Base-by-base conservation (phyloP, 2,888 invertebrate genomes). In the Lepas anatifera region DNA sequence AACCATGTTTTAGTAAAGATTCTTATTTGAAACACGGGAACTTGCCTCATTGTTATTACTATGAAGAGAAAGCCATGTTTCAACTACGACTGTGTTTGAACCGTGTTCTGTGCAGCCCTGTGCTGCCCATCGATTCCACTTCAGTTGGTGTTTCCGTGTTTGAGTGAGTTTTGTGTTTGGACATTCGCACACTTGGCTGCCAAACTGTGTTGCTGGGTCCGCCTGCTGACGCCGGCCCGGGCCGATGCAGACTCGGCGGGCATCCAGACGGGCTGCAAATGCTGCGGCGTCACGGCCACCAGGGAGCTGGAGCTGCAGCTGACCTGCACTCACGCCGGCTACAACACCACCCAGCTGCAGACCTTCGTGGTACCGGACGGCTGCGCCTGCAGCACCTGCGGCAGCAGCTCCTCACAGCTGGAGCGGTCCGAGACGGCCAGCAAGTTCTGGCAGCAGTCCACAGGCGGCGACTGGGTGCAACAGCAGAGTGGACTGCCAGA, bases 311-410 rank as follows among this genome's bases (percentile, higher is more conserved):
- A 35, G 32, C 22, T 58, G 58, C 4, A 35, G 58, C 58, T 58
- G 35, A 58, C 32, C 32, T 58, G 58, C 35, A 25, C 8, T 25
- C 25, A 25, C 48, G 6, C 1, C 8, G 7, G 25, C 7, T 25
- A 25, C 18, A 48, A n/a, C 48, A 48, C 25, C 35, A 58, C 32
- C 58, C 32, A 35, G 22, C 22, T 22, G 32, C 58, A 35, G 16
- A 58, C 58, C 32, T 58, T 58, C 58, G 35, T 35, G 8, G 58
- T 58, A 35, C 58, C 58, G 35, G 58, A 58, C 35, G 35, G 58
- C 58, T 58, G 58, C 58, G 58, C 58, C 22, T 58, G 58, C 58
- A 58, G 35, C 58, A 58, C 32, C 32, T 58, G 58, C 58, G 58
- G n/a, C 58, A 58, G 58, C 58, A 35, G 32, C 18, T 58, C 58